Percentiles rank a stretch among this genome's conserved stretches.
phyloP scores from a whole-genome alignment of 2,888 invertebrate species.

The Teinopalpus imperialis region DNA sequence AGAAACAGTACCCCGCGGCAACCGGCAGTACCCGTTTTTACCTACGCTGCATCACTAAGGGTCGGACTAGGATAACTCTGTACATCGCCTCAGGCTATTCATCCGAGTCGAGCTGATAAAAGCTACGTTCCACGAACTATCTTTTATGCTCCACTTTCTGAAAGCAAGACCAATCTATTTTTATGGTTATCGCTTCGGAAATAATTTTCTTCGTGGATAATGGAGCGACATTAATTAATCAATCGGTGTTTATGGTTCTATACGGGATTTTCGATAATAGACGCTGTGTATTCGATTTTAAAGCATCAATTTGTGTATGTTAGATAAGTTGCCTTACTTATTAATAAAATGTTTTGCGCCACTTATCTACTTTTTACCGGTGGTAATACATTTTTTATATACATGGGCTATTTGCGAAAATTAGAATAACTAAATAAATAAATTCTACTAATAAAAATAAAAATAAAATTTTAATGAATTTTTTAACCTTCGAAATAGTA shows the following conservation, averaged over 20 bases:
- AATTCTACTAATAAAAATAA: too few species aligned
- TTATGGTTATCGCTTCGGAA: slow-evolving; percentile 20
- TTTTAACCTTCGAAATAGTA: too few species aligned
- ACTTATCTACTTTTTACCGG: too few species aligned
- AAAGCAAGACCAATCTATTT: slow-evolving; percentile 21
- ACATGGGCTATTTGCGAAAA: too few species aligned
- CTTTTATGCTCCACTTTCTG: slow-evolving; percentile 22
- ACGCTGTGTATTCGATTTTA: too few species aligned
- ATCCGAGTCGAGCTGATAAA: slow-evolving; percentile 54
- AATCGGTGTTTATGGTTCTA: background rate
- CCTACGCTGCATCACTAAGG: slow-evolving; percentile 13
- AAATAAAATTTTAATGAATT: too few species aligned
- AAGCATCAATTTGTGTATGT: too few species aligned
- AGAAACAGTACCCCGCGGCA: slow-evolving; percentile 16
- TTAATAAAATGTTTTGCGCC: too few species aligned
- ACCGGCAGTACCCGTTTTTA: slow-evolving; percentile 10
- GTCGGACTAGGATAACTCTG: slow-evolving; percentile 33
- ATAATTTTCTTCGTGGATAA: slow-evolving; percentile 12
- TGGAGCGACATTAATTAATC: slow-evolving; percentile 11
- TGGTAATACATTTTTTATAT: too few species aligned
- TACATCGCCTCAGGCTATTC: slow-evolving; percentile 47
- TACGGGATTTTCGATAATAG: background rate
- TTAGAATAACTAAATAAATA: too few species aligned
- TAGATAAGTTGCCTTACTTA: too few species aligned
- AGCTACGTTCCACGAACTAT: slow-evolving; percentile 34